These are phyloP conservation scores for Diabrotica virgifera DNA, from an alignment of 1,140 invertebrate species.

Conservation along the genomic window DNA sequence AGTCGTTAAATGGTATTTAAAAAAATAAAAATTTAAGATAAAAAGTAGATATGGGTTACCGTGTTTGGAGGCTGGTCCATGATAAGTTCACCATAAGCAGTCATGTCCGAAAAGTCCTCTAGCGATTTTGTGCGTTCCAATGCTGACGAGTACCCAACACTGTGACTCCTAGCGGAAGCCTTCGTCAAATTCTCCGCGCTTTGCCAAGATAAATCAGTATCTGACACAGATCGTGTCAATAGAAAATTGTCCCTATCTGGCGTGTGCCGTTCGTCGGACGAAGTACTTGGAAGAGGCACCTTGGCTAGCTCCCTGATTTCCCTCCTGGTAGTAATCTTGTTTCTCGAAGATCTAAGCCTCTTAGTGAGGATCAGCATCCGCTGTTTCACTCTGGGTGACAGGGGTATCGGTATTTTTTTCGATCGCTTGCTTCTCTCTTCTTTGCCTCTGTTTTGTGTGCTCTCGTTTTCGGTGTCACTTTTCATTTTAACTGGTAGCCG, in stretches of 20 bases:
- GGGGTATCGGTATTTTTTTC: constrained; percentile 30
- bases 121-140: constrained; percentile 40
- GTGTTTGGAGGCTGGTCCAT: constrained; percentile 39
- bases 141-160: constrained; percentile 24
- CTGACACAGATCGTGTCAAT: constrained; percentile 38
- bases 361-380: constrained; percentile 30
- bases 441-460: constrained; percentile 20
- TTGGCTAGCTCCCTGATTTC: constrained; percentile 22
- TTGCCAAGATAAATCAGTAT: constrained; percentile 41
- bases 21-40: neutral
- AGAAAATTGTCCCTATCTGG: constrained; percentile 36
- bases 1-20: neutral
- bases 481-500: constrained; percentile 31
- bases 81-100: constrained; percentile 53
- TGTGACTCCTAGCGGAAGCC: constrained; percentile 17
- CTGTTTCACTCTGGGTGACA: constrained; percentile 29
- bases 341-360: constrained; percentile 35
- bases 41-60: constrained; percentile 12
- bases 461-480: constrained; percentile 26
- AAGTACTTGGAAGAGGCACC: constrained; percentile 24
- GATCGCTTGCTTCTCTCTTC: constrained; percentile 22
- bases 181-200: constrained; percentile 33
- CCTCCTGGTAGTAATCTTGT: constrained; percentile 18
- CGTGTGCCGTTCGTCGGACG: constrained; percentile 30
- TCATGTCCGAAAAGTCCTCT: constrained; percentile 47